Base-by-base conservation (phyloP, 2,888 invertebrate genomes). In the Trachelus stipa region DNA sequence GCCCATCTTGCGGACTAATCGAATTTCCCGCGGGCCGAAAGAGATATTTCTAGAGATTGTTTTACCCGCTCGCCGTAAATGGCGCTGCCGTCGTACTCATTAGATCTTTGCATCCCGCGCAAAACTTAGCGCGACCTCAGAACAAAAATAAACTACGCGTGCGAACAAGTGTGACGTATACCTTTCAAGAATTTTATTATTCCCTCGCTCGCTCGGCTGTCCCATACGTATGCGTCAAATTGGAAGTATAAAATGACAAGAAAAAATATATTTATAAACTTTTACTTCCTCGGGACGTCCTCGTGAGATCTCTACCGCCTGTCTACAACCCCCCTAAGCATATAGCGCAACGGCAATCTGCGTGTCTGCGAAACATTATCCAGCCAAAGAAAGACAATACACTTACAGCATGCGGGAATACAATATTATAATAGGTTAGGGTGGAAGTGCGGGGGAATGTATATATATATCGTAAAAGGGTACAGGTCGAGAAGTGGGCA, bases 1-100 rank as follows among this genome's bases (percentile, higher is more conserved):
- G 87, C 88, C 89, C 89, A 89, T 89, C 89, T 85, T 82, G 85
- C 88, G 83, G 87, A 87, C 88, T 91, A 91, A 91, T 90, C 89
- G 87, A 90, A 91, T 91, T 91, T 90, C 87, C 88, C 80, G 33
- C 79, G 74, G 75, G 85, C 87, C 87, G 82, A 76, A 85, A 85
- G 86, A 86, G 85, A 88, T 23, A 89, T 90, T 90, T 89, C 89
- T 90, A 87, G 88, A 88, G 89, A 89, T 90, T 89, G 89, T 89
- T 89, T 88, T 85, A 56, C 56, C 56, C 86, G 85, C 87, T 85
- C 4, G 31, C 34, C 71, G 73, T 76, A 78, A 78, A 78, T 79
- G 78, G 74, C 40, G 73, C 73, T 37, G 79, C 56, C 56, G 56
- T 56, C 56, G 23, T 6, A 23, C 56, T 56, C 56, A 23, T 56